Conservation (phyloP, 2,888 invertebrate species). For the Oligia strigilis region DNA sequence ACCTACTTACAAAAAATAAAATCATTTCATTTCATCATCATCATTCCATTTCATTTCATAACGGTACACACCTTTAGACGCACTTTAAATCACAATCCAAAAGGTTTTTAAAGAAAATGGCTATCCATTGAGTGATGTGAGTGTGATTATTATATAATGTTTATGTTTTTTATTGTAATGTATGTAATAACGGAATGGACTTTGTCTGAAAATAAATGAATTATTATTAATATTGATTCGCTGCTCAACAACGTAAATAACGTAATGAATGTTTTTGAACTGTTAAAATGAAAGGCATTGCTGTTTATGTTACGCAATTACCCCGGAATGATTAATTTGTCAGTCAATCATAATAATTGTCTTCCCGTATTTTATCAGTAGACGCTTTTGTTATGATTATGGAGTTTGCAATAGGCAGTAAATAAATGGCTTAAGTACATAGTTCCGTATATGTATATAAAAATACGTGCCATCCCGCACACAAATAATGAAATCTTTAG, state of each 20-base stretch:
- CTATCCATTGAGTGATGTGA: too few relatives aligned
- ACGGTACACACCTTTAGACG: too few relatives aligned
- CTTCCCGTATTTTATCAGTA: not conserved
- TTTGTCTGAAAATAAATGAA: too few relatives aligned
- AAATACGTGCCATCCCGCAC: conserved; percentile 37
- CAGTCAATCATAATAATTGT: not conserved
- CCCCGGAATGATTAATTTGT: not conserved
- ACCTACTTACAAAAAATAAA: too few relatives aligned
- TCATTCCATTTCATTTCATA: too few relatives aligned
- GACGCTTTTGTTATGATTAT: not conserved
- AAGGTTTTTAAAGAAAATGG: too few relatives aligned
- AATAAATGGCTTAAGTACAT: not conserved
- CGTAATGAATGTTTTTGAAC: not conserved
- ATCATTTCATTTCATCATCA: too few relatives aligned
- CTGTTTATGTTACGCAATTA: not conserved
- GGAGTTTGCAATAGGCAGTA: not conserved
- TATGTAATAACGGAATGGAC: too few relatives aligned
- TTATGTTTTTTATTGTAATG: too few relatives aligned
- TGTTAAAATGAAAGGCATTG: not conserved
- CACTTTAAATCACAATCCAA: too few relatives aligned
- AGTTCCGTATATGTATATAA: not conserved
- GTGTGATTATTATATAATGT: too few relatives aligned
- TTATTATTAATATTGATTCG: too few relatives aligned
- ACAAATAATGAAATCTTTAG: conserved; percentile 41
- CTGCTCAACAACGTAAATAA: not conserved